Evolutionary conservation across 2,888 invertebrate genomes (phyloP), one percentile per base, ranked within the genome.

Genomic region (Scaptomyza polygonia): DNA sequence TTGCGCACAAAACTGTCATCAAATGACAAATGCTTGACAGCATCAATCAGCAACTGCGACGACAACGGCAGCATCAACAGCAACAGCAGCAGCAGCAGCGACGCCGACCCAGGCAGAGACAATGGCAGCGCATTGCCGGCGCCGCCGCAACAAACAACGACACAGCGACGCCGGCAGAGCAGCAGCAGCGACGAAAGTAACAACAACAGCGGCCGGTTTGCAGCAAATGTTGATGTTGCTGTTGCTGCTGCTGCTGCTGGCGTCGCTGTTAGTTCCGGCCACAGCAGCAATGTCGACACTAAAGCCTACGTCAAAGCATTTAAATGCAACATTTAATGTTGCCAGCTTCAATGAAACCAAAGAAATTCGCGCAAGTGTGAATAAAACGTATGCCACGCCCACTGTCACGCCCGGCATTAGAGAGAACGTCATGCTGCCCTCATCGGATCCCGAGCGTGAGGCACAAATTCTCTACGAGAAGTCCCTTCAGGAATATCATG

Each of bases 391-490:
- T 6, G 45, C 12, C 59, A 64, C 69, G 47, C 54, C 76, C 52
- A 73, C 71, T 3, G 42, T n/a, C 49, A 57, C 65, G 47, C 48
- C 74, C 52, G 83, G 88, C 62, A 88, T 90, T 63, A 86, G 91
- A 47, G 92, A 92, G 79, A 90, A 91, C 54, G 89, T 92, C 8
- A 88, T 92, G 84, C 77, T 92, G 53, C 89, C 92, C 34, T 90
- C 90, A 25, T 77, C 79, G 27, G 91, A 92, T 82, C 85, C 91
- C 3, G 92, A 92, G 74, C 88, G 88, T 7, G 92, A 92, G 73
- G 92, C 92, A 0, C 90, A 90, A 72, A 83, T 89, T 52, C 75
- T 92, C 1, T 92, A 92, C 72, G 91, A 92, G 69, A 90, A 92
- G 70, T 86, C 91, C 5, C 69, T 92, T 32, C 83, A 87, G 63